phyloP scores from a whole-genome alignment of 2,888 invertebrate species.

The Tetragnatha montana region DNA sequence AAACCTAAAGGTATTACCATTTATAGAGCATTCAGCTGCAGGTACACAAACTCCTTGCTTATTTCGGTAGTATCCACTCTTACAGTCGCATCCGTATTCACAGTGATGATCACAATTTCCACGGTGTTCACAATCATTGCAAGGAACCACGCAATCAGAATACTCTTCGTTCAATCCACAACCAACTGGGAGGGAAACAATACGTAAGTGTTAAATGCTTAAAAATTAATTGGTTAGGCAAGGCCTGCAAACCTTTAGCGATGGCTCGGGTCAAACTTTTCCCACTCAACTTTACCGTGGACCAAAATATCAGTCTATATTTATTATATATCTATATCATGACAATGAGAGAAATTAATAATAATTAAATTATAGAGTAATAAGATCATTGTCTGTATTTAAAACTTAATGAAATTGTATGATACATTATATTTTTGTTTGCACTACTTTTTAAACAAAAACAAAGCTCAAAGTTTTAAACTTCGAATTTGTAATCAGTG shows the following conservation, averaged over 20 bases:
- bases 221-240: neutral
- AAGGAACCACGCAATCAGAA: constrained; percentile 44
- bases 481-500: no score
- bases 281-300: neutral
- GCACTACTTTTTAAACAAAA: no score
- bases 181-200: neutral
- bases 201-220: neutral
- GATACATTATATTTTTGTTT: no score
- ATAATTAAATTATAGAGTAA: no score
- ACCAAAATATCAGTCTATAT: no score
- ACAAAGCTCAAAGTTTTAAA: no score
- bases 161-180: constrained; percentile 50
- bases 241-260: neutral
- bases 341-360: no score
- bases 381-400: no score
- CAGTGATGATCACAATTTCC: constrained; percentile 48
- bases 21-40: constrained; percentile 9
- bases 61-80: constrained; percentile 48
- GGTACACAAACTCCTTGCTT: constrained; percentile 37
- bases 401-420: no score
- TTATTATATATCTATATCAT: no score
- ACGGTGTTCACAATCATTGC: constrained; percentile 49
- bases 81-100: constrained; percentile 62
- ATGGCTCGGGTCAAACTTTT: neutral
- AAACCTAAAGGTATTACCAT: no score